Conservation (phyloP, 2,113 vertebrate genomes). For the Pachyramphus minor region DNA sequence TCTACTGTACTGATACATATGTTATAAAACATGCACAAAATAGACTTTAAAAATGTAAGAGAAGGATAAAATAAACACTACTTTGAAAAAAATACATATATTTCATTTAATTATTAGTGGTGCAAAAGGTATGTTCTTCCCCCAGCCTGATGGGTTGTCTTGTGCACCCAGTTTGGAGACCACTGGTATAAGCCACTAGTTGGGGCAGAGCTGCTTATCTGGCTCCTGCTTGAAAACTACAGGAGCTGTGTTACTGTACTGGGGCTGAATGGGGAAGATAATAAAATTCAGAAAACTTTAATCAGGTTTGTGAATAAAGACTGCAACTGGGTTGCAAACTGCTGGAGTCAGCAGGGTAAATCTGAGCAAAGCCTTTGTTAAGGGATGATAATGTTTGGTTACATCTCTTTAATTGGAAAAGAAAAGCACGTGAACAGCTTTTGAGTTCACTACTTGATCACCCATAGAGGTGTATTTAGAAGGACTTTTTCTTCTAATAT, state of each 20-base stretch:
- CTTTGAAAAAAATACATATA: background rate
- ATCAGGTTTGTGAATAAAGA: background rate
- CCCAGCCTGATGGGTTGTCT: fast-evolving
- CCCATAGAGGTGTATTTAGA: fast-evolving
- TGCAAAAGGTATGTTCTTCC: background rate
- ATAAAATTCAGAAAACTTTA: background rate
- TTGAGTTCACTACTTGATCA: background rate
- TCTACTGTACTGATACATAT: background rate
- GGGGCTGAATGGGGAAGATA: background rate
- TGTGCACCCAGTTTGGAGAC: background rate
- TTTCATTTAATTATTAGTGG: background rate
- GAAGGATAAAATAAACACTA: background rate
- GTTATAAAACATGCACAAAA: background rate
- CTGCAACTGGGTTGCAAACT: fast-evolving
- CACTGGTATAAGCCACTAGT: background rate
- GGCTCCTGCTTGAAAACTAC: background rate
- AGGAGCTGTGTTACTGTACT: fast-evolving
- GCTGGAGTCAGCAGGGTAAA: background rate
- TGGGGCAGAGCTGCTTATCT: background rate
- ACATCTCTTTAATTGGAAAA: background rate
- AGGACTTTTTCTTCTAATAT: background rate
- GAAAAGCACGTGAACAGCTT: background rate
- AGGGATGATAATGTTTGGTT: background rate
- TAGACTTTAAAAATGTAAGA: background rate
- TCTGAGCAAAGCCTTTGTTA: background rate